Conservation (phyloP, 2,888 invertebrate species). For the Pseudeuparius sepicola region DNA sequence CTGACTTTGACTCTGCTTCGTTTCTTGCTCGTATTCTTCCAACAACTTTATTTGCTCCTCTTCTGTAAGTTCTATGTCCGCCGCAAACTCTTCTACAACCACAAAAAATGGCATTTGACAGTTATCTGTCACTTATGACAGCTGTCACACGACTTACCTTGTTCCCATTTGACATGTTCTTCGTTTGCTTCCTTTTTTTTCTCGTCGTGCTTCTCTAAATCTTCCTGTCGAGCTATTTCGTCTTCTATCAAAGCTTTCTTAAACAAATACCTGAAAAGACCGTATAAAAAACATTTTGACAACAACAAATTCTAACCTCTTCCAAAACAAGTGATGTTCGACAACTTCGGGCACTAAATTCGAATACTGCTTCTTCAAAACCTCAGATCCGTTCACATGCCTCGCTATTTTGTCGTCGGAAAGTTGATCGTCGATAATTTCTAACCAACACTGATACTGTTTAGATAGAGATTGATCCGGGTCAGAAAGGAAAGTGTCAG, state of each 20-base stretch:
- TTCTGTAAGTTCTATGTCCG: conserved; percentile 57
- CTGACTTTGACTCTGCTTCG: conserved; percentile 19
- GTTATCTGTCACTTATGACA: no score
- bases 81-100: conserved; percentile 53
- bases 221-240: conserved; percentile 58
- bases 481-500: conserved; percentile 62
- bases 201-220: conserved; percentile 42
- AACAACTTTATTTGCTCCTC: conserved; percentile 58
- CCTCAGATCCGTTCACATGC: conserved; percentile 47
- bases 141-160: conserved; percentile 34
- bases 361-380: conserved; percentile 38
- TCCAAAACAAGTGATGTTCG: conserved; percentile 69
- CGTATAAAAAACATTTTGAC: conserved; percentile 1
- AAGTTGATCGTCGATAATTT: conserved; percentile 45
- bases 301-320: conserved; percentile 42
- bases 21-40: conserved; percentile 60
- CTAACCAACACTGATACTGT: conserved; percentile 50
- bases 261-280: conserved; percentile 54
- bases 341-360: conserved; percentile 63
- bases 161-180: conserved; percentile 40
- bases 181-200: conserved; percentile 39
- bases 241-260: conserved; percentile 69
- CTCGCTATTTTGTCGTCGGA: conserved; percentile 50
- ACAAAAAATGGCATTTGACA: conserved; percentile 4
- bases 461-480: conserved; percentile 46